Percentiles rank a stretch among this genome's conserved stretches.
phyloP scores from a whole-genome alignment of 2,888 invertebrate species.

The Sarcophaga carnaria region DNA sequence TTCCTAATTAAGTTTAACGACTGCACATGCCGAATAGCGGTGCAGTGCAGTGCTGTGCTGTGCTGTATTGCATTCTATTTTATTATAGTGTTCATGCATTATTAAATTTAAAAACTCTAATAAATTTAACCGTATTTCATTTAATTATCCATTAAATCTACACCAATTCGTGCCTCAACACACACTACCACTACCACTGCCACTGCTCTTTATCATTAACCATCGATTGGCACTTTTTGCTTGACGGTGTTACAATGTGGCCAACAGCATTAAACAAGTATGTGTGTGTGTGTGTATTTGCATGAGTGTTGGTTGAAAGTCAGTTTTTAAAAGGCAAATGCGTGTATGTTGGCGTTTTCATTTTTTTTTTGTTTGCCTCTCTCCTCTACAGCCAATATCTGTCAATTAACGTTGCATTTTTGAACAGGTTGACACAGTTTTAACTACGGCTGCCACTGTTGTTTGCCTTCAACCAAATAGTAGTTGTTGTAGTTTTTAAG shows the following conservation, averaged over 20 bases:
- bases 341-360: conserved; percentile 2
- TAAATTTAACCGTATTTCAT: conserved; percentile 47
- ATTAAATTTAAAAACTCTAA: conserved; percentile 59
- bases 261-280: conserved; percentile 23
- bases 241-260: conserved; percentile 44
- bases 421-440: conserved; percentile 51
- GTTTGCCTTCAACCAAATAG: conserved; percentile 27
- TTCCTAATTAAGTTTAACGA: too few species aligned
- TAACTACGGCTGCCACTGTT: conserved; percentile 4
- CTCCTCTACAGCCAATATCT: conserved; percentile 38
- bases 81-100: conserved; percentile 26
- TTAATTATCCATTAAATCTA: conserved; percentile 61
- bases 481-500: conserved; percentile 20
- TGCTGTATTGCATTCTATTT: background rate
- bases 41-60: too few species aligned
- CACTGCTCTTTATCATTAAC: background rate
- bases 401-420: conserved; percentile 58
- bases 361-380: too few species aligned
- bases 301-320: background rate
- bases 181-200: background rate
- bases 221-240: background rate
- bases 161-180: background rate
- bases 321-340: conserved; percentile 4
- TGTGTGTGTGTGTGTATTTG: background rate
- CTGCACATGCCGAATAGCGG: too few species aligned